Evolutionary conservation across 2,113 vertebrate genomes (phyloP), one percentile per base, ranked within the genome.

Genomic region (Osmerus eperlanus): DNA sequence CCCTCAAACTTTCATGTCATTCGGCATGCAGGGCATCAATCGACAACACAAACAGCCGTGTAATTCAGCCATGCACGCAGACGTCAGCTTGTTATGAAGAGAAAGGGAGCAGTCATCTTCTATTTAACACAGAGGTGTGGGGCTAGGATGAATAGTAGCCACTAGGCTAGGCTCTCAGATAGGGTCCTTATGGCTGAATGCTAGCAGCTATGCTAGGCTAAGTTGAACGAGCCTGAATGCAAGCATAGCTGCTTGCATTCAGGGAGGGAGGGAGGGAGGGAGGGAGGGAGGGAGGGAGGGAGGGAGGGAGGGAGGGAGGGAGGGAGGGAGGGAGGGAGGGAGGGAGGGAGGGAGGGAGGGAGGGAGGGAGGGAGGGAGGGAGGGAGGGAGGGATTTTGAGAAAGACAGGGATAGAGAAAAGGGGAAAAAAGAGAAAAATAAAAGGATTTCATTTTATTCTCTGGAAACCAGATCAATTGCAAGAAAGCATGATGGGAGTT

Each of bases 1-100:
- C 65, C 70, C 68, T 77, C 75, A 71, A 41, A 61, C 28, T 53
- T 68, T 52, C 16, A 68, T 68, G 52, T 54, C 14, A n/a, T 47
- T 32, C 58, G 56, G 25, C 58, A 67, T 28, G 56, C 36, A 73
- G 6, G 47, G 47, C 2, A 14, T 23, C 41, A 47, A 47, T 47
- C 41, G 28, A 54, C 12, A 56, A 29, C 69, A 63, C 54, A 67
- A 65, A 60, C 68, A 32, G 23, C 32, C 1, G 25, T 65, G 64
- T 52, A 67, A 68, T 53, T 25, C 21, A 68, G 18, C 32, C 14
- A 12, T 5, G 13, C 29, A 1, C 52, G 41, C 53, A 60, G 16
- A 36, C 55, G 23, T 52, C 41, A 14, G 23, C 25, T 28, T 23
- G 41, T 51, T 16, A 53, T 53, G 32, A n/a, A 4, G 53, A 54